A percentile compares a stretch with the other conserved stretches of the same genome.
phyloP scores from a whole-genome alignment of 2,797 vertebrate species.

The Ceyx erithaca region DNA sequence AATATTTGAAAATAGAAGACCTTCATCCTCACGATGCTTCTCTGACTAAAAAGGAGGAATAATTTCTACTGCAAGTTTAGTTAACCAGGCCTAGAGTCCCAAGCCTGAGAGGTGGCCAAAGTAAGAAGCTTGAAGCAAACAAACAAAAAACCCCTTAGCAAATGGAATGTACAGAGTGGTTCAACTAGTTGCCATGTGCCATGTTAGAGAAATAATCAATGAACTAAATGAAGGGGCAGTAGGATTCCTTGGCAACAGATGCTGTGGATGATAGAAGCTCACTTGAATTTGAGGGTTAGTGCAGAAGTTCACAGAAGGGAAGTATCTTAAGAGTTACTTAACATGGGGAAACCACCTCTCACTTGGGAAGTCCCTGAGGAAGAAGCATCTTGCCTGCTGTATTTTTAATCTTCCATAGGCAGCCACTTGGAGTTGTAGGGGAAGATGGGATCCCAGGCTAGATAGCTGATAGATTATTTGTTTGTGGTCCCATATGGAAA shows the following conservation, averaged over 20 bases:
- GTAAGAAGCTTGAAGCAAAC: neutral
- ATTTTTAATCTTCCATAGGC: neutral
- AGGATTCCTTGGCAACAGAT: neutral
- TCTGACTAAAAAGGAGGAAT: neutral
- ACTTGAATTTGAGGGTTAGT: neutral
- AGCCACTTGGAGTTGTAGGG: neutral
- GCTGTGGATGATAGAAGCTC: neutral
- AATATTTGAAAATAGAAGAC: neutral
- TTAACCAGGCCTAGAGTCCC: neutral
- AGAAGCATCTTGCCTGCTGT: neutral
- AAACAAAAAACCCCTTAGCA: fast-evolving
- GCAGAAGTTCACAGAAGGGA: neutral
- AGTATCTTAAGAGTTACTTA: neutral
- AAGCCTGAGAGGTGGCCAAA: neutral
- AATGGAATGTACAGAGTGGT: neutral
- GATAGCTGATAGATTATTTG: neutral
- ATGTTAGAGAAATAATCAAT: neutral
- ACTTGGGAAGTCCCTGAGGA: neutral
- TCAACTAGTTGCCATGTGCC: neutral
- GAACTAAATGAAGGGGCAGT: neutral
- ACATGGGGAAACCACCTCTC: neutral
- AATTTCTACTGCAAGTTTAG: neutral
- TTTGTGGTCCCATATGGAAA: neutral
- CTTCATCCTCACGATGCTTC: neutral
- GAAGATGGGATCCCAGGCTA: neutral